phyloP scores from a whole-genome alignment of 2,888 invertebrate species.

The Dynastes tityus region DNA sequence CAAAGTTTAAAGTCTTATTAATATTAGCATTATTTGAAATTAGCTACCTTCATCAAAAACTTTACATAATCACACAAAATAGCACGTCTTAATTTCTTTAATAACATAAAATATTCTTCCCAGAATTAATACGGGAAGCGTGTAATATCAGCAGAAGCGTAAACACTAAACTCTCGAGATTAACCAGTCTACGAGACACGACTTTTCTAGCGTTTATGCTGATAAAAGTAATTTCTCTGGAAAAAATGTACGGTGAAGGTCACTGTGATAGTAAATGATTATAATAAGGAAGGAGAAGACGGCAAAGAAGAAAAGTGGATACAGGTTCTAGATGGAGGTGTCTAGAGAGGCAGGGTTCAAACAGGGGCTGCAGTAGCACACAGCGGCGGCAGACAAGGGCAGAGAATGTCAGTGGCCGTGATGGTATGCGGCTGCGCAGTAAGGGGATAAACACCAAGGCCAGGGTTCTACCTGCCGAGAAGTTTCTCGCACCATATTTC shows the following conservation, averaged over 20 bases:
- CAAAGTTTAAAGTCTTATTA: no score
- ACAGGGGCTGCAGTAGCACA: slow-evolving; percentile 40
- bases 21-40: no score
- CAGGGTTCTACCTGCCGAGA: slow-evolving; percentile 54
- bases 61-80: no score
- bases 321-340: slow-evolving; percentile 31
- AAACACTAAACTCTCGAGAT: not conserved
- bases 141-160: not conserved
- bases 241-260: slow-evolving; percentile 39
- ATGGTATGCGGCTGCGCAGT: slow-evolving; percentile 57
- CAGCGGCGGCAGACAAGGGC: slow-evolving; percentile 54
- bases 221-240: slow-evolving; percentile 30
- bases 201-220: not conserved
- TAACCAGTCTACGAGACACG: slow-evolving; percentile 2
- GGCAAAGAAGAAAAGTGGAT: slow-evolving; percentile 34
- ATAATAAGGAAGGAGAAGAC: slow-evolving; percentile 38
- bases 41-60: no score
- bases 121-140: slow-evolving; percentile 1
- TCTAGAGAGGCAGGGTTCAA: slow-evolving; percentile 39
- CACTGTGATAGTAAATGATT: slow-evolving; percentile 38
- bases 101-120: not conserved
- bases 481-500: slow-evolving; percentile 43
- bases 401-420: slow-evolving; percentile 58
- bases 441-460: slow-evolving; percentile 54
- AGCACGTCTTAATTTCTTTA: not conserved